Conservation (phyloP, 2,888 invertebrate species). For the Drosophila nigricruria region DNA sequence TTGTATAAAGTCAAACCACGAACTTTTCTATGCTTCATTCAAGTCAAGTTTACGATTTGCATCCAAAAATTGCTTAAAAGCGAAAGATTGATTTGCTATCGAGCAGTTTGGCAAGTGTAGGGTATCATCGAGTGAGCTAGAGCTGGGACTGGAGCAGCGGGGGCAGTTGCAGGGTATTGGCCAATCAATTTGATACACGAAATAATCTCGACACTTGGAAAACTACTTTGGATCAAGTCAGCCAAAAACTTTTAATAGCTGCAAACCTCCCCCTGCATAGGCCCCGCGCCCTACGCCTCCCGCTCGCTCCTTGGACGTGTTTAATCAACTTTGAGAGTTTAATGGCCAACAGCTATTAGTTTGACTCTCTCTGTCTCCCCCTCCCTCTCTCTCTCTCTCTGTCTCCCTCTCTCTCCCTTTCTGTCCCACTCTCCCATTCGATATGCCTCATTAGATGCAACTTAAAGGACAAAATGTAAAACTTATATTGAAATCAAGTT, state of each 20-base stretch:
- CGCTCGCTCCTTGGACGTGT: conserved; percentile 32
- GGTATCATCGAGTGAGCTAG: neutral
- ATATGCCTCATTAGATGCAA: conserved; percentile 56
- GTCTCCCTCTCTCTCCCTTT: no score
- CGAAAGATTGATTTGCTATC: neutral
- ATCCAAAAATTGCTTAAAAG: neutral
- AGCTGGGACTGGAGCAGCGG: neutral
- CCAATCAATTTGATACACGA: conserved; percentile 34
- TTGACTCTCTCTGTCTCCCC: neutral
- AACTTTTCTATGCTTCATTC: neutral
- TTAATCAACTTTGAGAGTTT: conserved; percentile 62
- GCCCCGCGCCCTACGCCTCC: no score
- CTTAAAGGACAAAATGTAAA: conserved; percentile 65
- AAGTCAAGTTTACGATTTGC: neutral
- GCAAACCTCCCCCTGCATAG: conserved; percentile 2
- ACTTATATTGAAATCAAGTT: conserved; percentile 71
- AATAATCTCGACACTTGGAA: conserved; percentile 44
- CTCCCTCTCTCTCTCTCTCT: neutral
- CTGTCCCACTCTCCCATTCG: conserved; percentile 6
- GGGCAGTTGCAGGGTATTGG: conserved; percentile 11
- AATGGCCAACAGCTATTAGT: conserved; percentile 51
- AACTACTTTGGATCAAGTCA: conserved; percentile 47
- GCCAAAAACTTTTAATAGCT: conserved; percentile 50
- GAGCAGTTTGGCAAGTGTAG: neutral
- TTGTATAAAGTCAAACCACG: neutral